A percentile compares a stretch with the other conserved stretches of the same genome.
phyloP scores from a whole-genome alignment of 2,113 vertebrate species.

The Prolemur simus region DNA sequence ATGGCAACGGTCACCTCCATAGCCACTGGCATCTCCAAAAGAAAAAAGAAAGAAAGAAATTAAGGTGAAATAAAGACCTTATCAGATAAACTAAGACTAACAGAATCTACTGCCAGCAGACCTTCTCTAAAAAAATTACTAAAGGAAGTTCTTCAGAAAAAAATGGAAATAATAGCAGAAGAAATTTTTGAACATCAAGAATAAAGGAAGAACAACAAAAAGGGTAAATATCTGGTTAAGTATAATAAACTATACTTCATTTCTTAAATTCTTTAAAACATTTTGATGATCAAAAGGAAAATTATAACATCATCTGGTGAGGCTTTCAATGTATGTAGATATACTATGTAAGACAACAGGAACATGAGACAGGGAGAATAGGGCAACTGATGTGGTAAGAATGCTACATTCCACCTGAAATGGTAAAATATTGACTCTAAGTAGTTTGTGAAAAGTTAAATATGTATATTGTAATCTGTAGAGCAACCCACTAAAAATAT shows the following conservation, averaged over 20 bases:
- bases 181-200: neutral
- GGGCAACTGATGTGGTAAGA: neutral
- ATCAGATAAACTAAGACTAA: constrained; percentile 2
- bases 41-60: neutral
- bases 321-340: neutral
- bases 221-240: neutral
- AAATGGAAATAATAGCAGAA: neutral
- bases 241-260: neutral
- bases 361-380: neutral
- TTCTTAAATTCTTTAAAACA: constrained; percentile 7
- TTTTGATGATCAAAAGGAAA: neutral
- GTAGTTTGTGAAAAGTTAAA: neutral
- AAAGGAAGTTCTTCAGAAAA: neutral
- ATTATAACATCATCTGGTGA: neutral
- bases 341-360: neutral
- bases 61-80: neutral
- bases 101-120: neutral
- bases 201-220: neutral
- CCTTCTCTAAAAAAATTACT: neutral
- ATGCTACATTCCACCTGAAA: neutral
- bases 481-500: neutral
- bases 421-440: neutral
- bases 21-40: too few relatives aligned
- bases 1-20: too few relatives aligned
- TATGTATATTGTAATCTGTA: neutral